phyloP scores from a whole-genome alignment of 2,113 vertebrate species.

The Mixornis gularis region DNA sequence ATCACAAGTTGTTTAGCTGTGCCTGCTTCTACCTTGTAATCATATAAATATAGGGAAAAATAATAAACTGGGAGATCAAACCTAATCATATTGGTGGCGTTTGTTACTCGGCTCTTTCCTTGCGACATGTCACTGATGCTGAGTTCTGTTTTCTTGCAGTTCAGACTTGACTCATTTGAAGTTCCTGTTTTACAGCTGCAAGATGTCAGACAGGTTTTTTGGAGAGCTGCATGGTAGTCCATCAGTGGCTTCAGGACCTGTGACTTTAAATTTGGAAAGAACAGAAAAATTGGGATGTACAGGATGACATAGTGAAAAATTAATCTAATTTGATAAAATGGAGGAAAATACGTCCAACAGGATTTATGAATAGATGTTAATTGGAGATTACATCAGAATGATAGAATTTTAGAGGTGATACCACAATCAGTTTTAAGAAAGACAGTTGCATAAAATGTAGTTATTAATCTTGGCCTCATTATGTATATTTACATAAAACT shows the following conservation, averaged over 20 bases:
- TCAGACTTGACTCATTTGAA: neutral
- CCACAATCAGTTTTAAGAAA: neutral
- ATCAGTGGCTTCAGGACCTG: neutral
- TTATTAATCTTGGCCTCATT: neutral
- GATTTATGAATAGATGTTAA: neutral
- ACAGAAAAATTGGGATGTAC: neutral
- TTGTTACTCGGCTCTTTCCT: no score
- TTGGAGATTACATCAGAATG: neutral
- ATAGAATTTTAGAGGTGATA: neutral
- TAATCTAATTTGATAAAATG: rapidly evolving
- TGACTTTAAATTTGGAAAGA: neutral
- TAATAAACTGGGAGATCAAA: no score
- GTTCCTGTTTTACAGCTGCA: neutral
- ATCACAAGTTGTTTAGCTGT: no score
- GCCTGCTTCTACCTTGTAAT: no score
- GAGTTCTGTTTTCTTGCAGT: neutral
- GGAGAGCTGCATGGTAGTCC: neutral
- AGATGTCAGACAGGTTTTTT: neutral
- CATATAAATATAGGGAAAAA: no score
- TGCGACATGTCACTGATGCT: no score
- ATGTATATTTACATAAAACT: neutral
- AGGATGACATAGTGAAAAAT: neutral
- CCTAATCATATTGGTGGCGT: no score
- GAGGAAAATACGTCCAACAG: neutral
- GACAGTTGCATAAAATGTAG: neutral